Conservation (phyloP, 2,888 invertebrate species). For the Abrostola triplasia region DNA sequence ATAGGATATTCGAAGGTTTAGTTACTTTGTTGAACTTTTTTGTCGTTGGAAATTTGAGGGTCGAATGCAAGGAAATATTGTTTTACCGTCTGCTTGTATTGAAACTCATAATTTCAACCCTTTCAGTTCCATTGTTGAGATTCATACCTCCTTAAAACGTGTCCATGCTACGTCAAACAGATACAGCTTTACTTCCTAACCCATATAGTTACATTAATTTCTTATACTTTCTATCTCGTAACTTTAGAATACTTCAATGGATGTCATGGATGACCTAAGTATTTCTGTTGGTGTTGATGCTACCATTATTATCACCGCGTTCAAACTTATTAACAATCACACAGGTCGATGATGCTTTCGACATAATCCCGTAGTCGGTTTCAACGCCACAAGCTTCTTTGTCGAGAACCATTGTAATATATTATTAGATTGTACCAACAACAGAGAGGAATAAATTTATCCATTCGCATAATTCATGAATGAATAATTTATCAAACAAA, state of each 20-base stretch:
- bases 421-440: slow-evolving; percentile 30
- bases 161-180: too few relatives aligned
- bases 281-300: too few relatives aligned
- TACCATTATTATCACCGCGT: too few relatives aligned
- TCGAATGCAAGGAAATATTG: background rate
- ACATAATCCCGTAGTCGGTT: background rate
- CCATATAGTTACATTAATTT: background rate
- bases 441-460: slow-evolving; percentile 30
- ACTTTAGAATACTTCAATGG: too few relatives aligned
- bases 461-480: slow-evolving; percentile 25
- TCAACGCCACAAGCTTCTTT: background rate
- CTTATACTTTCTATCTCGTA: too few relatives aligned
- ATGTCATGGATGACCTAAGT: too few relatives aligned
- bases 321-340: background rate
- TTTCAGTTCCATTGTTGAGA: too few relatives aligned
- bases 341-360: background rate
- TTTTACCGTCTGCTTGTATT: background rate
- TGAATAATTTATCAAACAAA: slow-evolving; percentile 39
- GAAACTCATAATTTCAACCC: too few relatives aligned
- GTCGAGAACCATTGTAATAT: slow-evolving; percentile 11
- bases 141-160: too few relatives aligned
- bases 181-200: too few relatives aligned
- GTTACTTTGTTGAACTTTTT: slow-evolving; percentile 30
- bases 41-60: slow-evolving; percentile 12
- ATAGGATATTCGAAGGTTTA: slow-evolving; percentile 21